phyloP scores from a whole-genome alignment of 2,888 invertebrate genomes.

The Nemoura dubitans region DNA sequence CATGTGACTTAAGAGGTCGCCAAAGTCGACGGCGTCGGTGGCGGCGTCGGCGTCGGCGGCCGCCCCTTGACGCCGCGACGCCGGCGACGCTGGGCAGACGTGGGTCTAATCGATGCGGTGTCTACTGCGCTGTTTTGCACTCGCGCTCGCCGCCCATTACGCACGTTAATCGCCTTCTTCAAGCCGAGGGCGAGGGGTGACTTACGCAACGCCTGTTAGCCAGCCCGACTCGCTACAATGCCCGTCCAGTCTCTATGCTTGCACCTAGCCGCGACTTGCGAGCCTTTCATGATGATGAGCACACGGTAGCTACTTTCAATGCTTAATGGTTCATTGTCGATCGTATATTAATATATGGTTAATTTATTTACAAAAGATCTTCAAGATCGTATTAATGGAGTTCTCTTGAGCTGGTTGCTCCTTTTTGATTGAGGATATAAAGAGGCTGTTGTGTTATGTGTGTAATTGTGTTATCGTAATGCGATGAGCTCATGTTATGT shows the following conservation, averaged over 20 bases:
- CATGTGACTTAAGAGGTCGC: conserved; percentile 13
- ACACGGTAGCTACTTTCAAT: not conserved
- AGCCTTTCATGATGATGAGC: not conserved
- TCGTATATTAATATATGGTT: conserved; percentile 1
- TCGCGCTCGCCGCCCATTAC: conserved; percentile 74
- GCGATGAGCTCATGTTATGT: not conserved
- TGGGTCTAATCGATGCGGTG: conserved; percentile 73
- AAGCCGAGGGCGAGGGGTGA: conserved; percentile 45
- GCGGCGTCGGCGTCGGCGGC: not conserved
- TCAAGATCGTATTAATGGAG: not conserved
- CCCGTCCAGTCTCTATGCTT: not conserved
- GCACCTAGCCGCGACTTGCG: not conserved
- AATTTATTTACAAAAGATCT: not conserved
- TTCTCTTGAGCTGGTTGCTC: not conserved
- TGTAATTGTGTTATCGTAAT: not conserved
- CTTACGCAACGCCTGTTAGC: conserved; percentile 14
- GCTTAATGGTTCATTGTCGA: not conserved
- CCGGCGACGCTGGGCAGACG: conserved; percentile 5
- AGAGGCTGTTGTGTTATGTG: not conserved
- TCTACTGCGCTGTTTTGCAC: conserved; percentile 72
- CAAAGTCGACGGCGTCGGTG: not conserved
- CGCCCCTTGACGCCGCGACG: conserved; percentile 16
- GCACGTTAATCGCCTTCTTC: conserved; percentile 75
- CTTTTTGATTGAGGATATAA: not conserved
- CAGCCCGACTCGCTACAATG: not conserved